phyloP scores from a whole-genome alignment of 1,140 invertebrate species.

The Scaptodrosophila lebanonensis region DNA sequence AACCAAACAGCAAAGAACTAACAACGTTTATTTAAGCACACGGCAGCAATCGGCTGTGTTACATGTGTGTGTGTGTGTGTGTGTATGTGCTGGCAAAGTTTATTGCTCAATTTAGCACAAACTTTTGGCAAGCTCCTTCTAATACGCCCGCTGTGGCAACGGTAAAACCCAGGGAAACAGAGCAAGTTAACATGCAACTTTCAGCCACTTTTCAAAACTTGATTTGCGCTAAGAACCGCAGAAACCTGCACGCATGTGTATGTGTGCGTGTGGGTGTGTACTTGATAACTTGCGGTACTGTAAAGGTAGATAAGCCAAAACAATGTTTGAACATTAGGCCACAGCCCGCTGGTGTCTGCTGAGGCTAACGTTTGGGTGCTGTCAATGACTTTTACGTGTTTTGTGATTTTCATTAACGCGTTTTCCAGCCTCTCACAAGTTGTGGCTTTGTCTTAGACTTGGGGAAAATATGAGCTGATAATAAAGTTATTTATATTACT shows the following conservation, averaged over 20 bases:
- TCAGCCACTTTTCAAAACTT: slow-evolving; percentile 63
- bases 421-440: too few species aligned
- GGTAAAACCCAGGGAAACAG: slow-evolving; percentile 40
- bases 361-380: too few species aligned
- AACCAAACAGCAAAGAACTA: slow-evolving; percentile 33
- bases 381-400: slow-evolving; percentile 55
- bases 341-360: too few species aligned
- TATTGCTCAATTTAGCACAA: slow-evolving; percentile 71
- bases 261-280: not conserved
- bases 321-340: slow-evolving; percentile 58
- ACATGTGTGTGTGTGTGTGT: slow-evolving; percentile 10
- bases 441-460: slow-evolving; percentile 41
- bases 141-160: not conserved
- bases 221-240: slow-evolving; percentile 29
- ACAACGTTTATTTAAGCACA: slow-evolving; percentile 2
- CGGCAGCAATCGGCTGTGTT: slow-evolving; percentile 3
- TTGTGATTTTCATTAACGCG: slow-evolving; percentile 62
- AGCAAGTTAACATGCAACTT: slow-evolving; percentile 68
- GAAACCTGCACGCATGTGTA: not conserved
- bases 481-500: slow-evolving; percentile 32
- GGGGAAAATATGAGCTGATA: slow-evolving; percentile 19
- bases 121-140: slow-evolving; percentile 51
- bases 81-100: slow-evolving; percentile 48
- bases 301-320: slow-evolving; percentile 53
- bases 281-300: slow-evolving; percentile 36